Evolutionary conservation across 1,140 invertebrate genomes (phyloP), one percentile per base, ranked within the genome.

Genomic region (Tetramorium alpestre): DNA sequence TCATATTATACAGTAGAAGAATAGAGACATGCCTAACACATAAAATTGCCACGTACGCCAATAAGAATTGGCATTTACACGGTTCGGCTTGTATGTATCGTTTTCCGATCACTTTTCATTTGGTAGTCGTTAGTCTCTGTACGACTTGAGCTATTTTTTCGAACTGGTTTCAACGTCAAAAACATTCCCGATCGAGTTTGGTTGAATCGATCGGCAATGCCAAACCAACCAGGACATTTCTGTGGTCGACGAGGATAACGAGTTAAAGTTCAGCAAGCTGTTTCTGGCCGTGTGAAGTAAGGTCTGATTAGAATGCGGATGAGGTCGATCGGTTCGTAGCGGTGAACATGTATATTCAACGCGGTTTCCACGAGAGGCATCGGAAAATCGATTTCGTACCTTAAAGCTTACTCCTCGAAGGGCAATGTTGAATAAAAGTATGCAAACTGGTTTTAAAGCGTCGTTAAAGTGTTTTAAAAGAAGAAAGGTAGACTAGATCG

Each of bases 251-350:
- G 69, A 75, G 90, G 91, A 91, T 92, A 92, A 91, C 90, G 90
- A 86, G 86, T 91, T 92, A 87, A 90, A 89, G 90, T 92, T 92
- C 80, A 87, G 87, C 90, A 92, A 92, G 89, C 89, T 91, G 91
- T 91, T 92, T 90, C 87, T 92, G 85, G 88, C 87, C 87, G 78
- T 87, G 87, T 73, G 86, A 86, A 91, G 90, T 89, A 88, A 93
- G 87, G 87, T 88, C 92, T 91, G 91, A 92, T 92, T 93, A 93
- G 91, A 93, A 93, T 93, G 82, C 86, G 89, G 91, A 92, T 88
- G 91, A 91, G 90, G 89, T 91, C 87, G 78, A 92, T 91, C 90
- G 82, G 80, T 65, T 69, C 80, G 85, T 80, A 73, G 87, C 49
- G 67, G 81, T 67, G 88, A 88, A 86, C 87, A 91, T 91, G 90